Conservation (phyloP, 2,888 invertebrate species). For the Trissonchulus sp. region DNA sequence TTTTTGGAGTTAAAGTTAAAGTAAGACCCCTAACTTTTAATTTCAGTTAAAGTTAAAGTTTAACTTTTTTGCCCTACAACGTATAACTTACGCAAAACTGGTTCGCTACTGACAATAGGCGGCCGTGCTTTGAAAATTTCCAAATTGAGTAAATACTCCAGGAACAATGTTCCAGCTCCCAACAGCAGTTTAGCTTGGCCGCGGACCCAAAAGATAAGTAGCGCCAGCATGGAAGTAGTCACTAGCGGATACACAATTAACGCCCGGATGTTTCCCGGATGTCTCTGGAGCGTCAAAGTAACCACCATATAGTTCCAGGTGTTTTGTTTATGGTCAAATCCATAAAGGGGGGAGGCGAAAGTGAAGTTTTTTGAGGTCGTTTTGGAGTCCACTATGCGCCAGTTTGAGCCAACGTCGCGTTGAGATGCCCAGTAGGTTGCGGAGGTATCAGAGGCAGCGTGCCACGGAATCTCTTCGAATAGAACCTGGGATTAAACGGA, state of each 20-base stretch:
- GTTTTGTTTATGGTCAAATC: not conserved
- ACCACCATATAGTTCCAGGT: not conserved
- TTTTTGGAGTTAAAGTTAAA: no score
- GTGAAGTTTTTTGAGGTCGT: not conserved
- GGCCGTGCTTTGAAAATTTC: not conserved
- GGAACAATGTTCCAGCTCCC: not conserved
- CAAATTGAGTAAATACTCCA: not conserved
- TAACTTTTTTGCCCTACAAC: no score
- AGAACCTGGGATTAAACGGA: no score
- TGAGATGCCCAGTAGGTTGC: no score
- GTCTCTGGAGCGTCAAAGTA: not conserved
- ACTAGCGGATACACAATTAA: slow-evolving; percentile 13
- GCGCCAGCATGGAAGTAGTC: not conserved
- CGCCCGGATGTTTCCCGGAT: not conserved
- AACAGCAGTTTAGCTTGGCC: slow-evolving; percentile 4
- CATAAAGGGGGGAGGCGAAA: not conserved
- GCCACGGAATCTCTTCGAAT: no score
- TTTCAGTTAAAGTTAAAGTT: no score
- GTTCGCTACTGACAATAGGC: slow-evolving; percentile 2
- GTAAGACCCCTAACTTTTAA: no score
- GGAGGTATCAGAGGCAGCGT: no score
- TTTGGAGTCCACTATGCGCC: not conserved
- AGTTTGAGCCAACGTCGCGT: not conserved
- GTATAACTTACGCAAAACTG: not conserved
- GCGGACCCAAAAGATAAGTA: slow-evolving; percentile 7